A percentile compares a stretch with the other conserved stretches of the same genome.
Conservation (phyloP, 2,888 invertebrate genomes). For the Cepaea hortensis region DNA sequence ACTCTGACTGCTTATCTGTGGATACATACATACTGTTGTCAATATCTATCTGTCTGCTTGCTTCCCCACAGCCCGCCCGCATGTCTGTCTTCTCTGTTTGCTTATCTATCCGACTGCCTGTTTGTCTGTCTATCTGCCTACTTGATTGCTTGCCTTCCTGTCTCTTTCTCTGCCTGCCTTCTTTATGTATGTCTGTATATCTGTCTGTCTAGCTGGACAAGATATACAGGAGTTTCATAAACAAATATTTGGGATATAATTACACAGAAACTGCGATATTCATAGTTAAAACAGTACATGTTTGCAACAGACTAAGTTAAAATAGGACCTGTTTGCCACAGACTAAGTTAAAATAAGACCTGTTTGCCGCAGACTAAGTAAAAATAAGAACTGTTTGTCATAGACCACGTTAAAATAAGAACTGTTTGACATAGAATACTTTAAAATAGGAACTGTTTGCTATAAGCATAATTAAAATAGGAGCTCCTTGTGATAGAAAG, state of each 20-base stretch:
- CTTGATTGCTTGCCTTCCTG: not conserved
- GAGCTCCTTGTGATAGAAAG: too few relatives aligned
- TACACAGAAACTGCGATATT: not conserved
- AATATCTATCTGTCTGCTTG: not conserved
- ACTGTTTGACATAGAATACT: too few relatives aligned
- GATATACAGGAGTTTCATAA: not conserved
- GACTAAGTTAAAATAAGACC: not conserved
- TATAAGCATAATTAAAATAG: too few relatives aligned
- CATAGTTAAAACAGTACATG: not conserved
- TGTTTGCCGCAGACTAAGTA: not conserved
- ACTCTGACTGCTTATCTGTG: too few relatives aligned
- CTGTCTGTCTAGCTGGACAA: slow-evolving; percentile 9
- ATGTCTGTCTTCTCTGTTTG: not conserved
- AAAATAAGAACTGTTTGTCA: too few relatives aligned
- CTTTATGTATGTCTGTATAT: slow-evolving; percentile 14
- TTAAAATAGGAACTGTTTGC: too few relatives aligned
- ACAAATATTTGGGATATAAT: not conserved
- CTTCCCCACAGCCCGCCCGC: not conserved
- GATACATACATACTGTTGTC: too few relatives aligned
- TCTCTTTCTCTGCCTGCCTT: not conserved
- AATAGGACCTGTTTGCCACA: not conserved
- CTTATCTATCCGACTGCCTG: not conserved
- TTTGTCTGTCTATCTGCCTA: not conserved
- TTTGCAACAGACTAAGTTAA: too few relatives aligned
- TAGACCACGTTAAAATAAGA: too few relatives aligned